phyloP scores from a whole-genome alignment of 2,888 invertebrate genomes.

The Uropetala carovei region DNA sequence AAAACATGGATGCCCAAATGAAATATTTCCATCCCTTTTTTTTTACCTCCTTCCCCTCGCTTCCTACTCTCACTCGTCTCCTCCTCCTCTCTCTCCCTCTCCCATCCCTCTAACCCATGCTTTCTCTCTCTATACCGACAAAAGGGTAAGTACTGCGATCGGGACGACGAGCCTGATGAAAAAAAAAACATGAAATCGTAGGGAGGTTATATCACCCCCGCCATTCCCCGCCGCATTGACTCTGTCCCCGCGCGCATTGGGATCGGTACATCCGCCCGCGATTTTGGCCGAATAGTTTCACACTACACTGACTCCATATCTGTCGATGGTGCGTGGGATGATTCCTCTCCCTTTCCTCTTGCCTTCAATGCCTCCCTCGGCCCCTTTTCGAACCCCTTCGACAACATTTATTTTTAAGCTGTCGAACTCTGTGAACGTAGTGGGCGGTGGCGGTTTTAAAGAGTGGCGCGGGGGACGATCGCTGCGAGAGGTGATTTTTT shows the following conservation, averaged over 20 bases:
- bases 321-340: conserved; percentile 26
- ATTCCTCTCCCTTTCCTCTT: background rate
- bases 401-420: background rate
- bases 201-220: background rate
- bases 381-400: background rate
- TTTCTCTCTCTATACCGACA: no score
- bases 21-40: background rate
- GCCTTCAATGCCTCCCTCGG: background rate
- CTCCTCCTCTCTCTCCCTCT: background rate
- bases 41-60: background rate
- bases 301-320: conserved; percentile 37
- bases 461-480: background rate
- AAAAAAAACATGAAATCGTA: background rate
- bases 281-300: conserved; percentile 45
- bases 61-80: background rate
- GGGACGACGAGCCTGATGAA: no score
- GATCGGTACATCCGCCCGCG: background rate
- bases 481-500: background rate
- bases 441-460: background rate
- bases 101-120: background rate
- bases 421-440: background rate
- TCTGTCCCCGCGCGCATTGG: background rate
- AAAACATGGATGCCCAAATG: background rate
- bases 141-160: no score
- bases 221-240: background rate